Conservation (phyloP, 2,113 vertebrate species). For the Ia io region DNA sequence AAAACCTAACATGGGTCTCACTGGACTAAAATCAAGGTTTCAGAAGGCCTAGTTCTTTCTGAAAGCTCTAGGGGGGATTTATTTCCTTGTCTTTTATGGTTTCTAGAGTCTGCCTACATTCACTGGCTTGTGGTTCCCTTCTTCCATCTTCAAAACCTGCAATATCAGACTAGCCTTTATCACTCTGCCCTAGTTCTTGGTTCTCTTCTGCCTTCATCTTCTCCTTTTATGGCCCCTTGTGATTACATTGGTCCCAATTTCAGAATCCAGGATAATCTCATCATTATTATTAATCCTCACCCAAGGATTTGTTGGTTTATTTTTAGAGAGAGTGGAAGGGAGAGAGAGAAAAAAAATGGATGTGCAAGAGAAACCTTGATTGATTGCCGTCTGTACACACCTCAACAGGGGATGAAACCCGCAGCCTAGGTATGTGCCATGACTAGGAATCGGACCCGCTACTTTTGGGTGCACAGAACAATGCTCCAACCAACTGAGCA, state of each 20-base stretch:
- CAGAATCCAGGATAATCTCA: not conserved
- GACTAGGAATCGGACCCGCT: not conserved
- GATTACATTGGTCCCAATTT: not conserved
- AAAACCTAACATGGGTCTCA: not conserved
- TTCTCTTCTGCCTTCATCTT: not conserved
- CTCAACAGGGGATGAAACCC: not conserved
- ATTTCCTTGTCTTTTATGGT: not conserved
- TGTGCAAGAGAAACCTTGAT: too few species aligned
- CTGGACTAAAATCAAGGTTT: not conserved
- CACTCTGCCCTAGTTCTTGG: not conserved
- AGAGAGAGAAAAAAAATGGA: not conserved
- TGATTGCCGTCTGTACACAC: not conserved
- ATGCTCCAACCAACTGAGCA: too few species aligned
- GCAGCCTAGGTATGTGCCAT: not conserved
- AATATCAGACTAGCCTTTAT: not conserved
- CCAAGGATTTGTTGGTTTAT: not conserved
- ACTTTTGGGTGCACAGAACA: too few species aligned
- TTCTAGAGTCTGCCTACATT: not conserved
- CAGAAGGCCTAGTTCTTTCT: not conserved
- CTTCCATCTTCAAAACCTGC: not conserved
- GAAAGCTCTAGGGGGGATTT: not conserved
- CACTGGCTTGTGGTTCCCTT: not conserved
- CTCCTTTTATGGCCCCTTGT: not conserved
- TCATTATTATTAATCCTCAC: not conserved
- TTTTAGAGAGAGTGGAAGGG: not conserved